Conservation (phyloP, 2,888 invertebrate species). For the Euproctis similis region DNA sequence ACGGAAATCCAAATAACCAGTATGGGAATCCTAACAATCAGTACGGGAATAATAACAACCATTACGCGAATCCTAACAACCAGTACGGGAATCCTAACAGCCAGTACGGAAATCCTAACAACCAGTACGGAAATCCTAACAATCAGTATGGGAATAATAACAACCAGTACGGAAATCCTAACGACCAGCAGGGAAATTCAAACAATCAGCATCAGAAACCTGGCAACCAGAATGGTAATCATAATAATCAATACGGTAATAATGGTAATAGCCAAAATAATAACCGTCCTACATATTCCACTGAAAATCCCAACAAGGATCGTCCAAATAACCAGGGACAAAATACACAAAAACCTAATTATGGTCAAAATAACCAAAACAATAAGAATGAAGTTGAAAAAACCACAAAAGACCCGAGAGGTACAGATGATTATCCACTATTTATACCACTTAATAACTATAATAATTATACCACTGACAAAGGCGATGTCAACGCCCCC, state of each 20-base stretch:
- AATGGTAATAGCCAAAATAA: constrained; percentile 11
- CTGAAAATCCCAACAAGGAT: constrained; percentile 1
- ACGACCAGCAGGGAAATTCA: constrained; percentile 1
- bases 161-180: constrained; percentile 3
- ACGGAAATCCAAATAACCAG: constrained; percentile 7
- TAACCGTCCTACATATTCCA: constrained; percentile 13
- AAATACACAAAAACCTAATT: constrained; percentile 1
- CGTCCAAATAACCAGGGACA: constrained; percentile 3
- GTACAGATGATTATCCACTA: constrained; percentile 33
- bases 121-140: constrained; percentile 11
- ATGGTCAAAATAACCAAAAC: constrained; percentile 5
- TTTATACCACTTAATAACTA: constrained; percentile 51
- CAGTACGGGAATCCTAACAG: constrained; percentile 9
- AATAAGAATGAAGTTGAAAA: constrained; percentile 12
- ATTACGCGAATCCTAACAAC: constrained; percentile 9
- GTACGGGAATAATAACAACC: constrained; percentile 5
- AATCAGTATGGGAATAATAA: constrained; percentile 7
- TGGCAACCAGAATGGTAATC: constrained; percentile 1
- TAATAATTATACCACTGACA: constrained; percentile 39
- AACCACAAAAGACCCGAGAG: constrained; percentile 34
- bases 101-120: constrained; percentile 14
- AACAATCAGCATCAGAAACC: no score
- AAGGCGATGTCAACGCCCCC: constrained; percentile 43
- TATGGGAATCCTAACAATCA: constrained; percentile 7
- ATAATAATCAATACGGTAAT: constrained; percentile 6